Base-by-base conservation (phyloP, 2,888 invertebrate species). In the Caprella mutica region DNA sequence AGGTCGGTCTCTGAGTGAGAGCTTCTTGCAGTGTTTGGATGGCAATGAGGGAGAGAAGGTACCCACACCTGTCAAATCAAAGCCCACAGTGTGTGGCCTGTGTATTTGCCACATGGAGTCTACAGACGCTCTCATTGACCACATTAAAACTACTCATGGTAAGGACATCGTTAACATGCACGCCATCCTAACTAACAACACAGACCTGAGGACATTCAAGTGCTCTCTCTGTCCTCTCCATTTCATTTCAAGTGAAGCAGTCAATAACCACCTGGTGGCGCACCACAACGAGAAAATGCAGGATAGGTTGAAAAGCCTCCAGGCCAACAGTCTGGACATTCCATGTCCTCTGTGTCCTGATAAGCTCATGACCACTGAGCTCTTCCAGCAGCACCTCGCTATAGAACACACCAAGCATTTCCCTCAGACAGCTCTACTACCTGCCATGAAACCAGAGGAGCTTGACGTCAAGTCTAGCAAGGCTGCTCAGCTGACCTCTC, bases 171-270 rank as follows among this genome's bases (percentile, higher is more conserved):
- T 55, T 5, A 46, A 55, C 46, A 26, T 55, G 46, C 30, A 46
- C 17, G 55, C 43, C 33, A 44, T 46, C 6, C 23, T 55, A 24
- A 24, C 43, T 6, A 46, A 46, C 21, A 55, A 55, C 43, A 46
- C 44, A 30, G 46, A 55, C 26, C 55, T 55, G 12, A 33, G 46
- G 5, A 44, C 55, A 3, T 26, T 30, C 23, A 44, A 55, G 24
- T 55, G 55, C 38, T 46, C 55, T 43, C 27, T 55, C 33, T 55
- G 55, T 55, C 46, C 44, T 27, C 39, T 55, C 5, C 39, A 55
- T n/a, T 55, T 55, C 19, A 46, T 55, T n/a, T 55, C 55, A 23
- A 6, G 21, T 8, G 44, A 55, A 21, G 26, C 29, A 17, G 30
- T 55, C 5, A 8, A 35, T 6, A 26, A 35, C 19, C 55, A 55